A percentile compares a stretch with the other conserved stretches of the same genome.
Conservation (phyloP, 2,113 vertebrate species). For the Lonchura striata region DNA sequence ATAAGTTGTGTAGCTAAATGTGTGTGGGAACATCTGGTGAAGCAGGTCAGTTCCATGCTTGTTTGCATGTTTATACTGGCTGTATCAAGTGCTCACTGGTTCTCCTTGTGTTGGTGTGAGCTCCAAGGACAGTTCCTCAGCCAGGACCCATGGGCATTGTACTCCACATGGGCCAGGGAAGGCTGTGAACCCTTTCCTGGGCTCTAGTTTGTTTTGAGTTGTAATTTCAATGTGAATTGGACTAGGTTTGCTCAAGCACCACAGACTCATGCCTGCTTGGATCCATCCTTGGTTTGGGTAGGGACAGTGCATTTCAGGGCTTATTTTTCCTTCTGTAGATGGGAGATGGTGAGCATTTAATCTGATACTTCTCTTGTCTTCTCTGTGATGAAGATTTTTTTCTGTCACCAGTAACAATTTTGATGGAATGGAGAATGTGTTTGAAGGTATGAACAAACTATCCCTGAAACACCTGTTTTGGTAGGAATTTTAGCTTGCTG, state of each 20-base stretch:
- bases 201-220: background rate
- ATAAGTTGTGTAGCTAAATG: background rate
- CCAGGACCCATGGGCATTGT: rapidly evolving
- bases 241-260: background rate
- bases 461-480: background rate
- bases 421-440: background rate
- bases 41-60: background rate
- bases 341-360: background rate
- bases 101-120: background rate
- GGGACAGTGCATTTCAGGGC: background rate
- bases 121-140: background rate
- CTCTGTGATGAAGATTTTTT: background rate
- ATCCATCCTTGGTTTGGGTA: background rate
- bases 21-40: background rate
- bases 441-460: background rate
- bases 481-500: background rate
- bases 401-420: background rate
- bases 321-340: background rate
- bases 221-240: background rate
- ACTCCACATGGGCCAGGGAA: background rate
- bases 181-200: rapidly evolving
- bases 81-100: background rate
- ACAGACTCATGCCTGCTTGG: background rate
- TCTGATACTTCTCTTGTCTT: background rate
- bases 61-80: background rate